These are phyloP conservation scores for Cyrtodaria siliqua DNA, from an alignment of 2,888 invertebrate species.

Conservation along the genomic window DNA sequence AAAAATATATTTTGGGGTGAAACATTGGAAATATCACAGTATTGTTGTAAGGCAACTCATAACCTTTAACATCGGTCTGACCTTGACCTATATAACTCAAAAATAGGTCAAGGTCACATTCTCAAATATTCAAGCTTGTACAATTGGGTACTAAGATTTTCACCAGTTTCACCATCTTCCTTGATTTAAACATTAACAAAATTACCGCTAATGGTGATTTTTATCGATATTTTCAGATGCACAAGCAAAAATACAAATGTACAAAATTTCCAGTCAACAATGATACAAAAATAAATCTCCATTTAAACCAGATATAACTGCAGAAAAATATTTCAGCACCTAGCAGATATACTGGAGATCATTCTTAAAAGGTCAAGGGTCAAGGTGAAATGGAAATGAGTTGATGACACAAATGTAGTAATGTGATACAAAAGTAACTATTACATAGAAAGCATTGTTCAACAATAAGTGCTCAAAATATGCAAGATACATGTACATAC, in stretches of 20 bases:
- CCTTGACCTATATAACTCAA: conserved; percentile 1
- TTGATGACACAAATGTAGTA: not conserved
- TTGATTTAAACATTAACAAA: too few species aligned
- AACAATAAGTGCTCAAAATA: too few species aligned
- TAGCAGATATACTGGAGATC: conserved; percentile 16
- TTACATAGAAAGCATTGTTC: too few species aligned
- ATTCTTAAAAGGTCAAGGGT: not conserved
- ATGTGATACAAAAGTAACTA: too few species aligned
- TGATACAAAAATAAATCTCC: conserved; percentile 34
- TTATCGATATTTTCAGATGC: not conserved
- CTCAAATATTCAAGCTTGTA: too few species aligned
- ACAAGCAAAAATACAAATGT: conserved; percentile 3
- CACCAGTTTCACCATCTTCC: too few species aligned
- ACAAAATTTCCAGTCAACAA: not conserved
- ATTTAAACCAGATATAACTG: conserved; percentile 33
- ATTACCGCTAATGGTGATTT: too few species aligned
- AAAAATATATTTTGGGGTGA: conserved; percentile 53
- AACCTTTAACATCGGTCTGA: conserved; percentile 15
- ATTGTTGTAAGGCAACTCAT: conserved; percentile 33
- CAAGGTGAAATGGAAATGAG: not conserved
- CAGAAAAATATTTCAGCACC: conserved; percentile 51
- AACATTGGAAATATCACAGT: conserved; percentile 59
- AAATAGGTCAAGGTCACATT: not conserved
- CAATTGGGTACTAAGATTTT: too few species aligned
- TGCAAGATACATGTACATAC: not conserved